Percentiles rank a stretch among this genome's conserved stretches.
These are phyloP conservation scores for Leptopilina boulardi DNA, from an alignment of 1,140 invertebrate species.

Conservation along the genomic window DNA sequence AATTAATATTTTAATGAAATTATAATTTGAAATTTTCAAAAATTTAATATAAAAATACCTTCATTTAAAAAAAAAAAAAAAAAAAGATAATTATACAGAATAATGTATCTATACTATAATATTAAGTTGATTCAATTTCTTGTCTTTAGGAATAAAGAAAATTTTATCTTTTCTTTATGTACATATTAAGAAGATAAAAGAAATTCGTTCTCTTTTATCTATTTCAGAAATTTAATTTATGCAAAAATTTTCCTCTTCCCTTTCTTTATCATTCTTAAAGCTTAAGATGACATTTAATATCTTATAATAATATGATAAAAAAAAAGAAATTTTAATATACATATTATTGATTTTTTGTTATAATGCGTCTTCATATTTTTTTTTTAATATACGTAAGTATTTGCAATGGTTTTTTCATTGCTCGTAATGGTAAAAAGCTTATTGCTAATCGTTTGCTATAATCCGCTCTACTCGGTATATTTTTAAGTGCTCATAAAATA, in stretches of 20 bases:
- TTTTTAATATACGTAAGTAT: neutral
- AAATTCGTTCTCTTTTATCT: too few species aligned
- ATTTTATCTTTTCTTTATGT: too few species aligned
- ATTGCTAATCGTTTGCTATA: neutral
- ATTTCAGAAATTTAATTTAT: too few species aligned
- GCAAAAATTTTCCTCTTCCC: neutral
- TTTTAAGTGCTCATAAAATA: slow-evolving; percentile 12
- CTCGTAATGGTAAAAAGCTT: neutral
- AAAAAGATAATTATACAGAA: too few species aligned
- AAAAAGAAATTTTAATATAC: too few species aligned
- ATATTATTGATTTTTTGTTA: neutral
- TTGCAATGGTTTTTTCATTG: neutral
- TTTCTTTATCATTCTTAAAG: neutral
- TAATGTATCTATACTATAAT: too few species aligned
- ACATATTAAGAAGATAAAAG: too few species aligned
- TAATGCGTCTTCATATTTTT: neutral
- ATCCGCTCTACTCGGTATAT: neutral
- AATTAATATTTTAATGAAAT: too few species aligned
- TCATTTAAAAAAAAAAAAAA: too few species aligned
- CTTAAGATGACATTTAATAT: neutral
- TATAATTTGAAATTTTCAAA: neutral
- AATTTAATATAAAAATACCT: neutral
- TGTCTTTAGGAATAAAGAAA: too few species aligned
- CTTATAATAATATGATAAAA: too few species aligned
- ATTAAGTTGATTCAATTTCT: too few species aligned